phyloP scores from a whole-genome alignment of 2,888 invertebrate genomes.

The Ariolimax columbianus region DNA sequence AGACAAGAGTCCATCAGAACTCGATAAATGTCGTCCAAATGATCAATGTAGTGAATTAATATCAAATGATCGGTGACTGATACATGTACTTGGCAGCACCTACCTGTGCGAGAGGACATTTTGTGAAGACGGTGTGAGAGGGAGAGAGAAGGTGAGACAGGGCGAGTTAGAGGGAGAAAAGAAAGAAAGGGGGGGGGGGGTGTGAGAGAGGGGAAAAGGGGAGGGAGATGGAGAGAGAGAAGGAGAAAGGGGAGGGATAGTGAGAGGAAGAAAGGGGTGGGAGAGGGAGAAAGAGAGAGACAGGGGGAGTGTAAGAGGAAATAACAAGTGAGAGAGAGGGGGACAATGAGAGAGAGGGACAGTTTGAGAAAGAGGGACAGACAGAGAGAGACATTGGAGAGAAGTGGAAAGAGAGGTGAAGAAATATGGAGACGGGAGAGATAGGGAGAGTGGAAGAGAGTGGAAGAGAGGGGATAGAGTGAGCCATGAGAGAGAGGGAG shows the following conservation, averaged over 20 bases:
- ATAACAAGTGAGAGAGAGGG: conserved; percentile 2
- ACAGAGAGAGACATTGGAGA: not conserved
- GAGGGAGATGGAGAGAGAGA: not conserved
- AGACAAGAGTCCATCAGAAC: too few species aligned
- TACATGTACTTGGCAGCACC: too few species aligned
- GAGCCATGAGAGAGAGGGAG: not conserved
- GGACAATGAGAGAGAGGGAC: not conserved
- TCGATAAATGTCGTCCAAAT: too few species aligned
- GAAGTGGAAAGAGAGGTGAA: not conserved
- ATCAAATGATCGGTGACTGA: too few species aligned
- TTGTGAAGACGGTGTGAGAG: not conserved
- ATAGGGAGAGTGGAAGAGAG: not conserved
- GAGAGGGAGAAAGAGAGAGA: not conserved
- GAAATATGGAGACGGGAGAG: not conserved
- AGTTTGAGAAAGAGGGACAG: not conserved
- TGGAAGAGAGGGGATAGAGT: not conserved
- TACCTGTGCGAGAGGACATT: too few species aligned
- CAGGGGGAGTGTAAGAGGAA: not conserved
- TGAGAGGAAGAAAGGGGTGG: not conserved
- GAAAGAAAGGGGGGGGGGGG: not conserved
- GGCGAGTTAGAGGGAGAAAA: not conserved
- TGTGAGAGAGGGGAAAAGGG: not conserved
- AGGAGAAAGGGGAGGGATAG: not conserved
- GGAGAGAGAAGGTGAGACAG: not conserved
- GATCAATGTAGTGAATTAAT: too few species aligned